Evolutionary conservation across 2,113 vertebrate species (phyloP), one percentile per base, ranked within the genome.

Genomic region (Gadus chalcogrammus): DNA sequence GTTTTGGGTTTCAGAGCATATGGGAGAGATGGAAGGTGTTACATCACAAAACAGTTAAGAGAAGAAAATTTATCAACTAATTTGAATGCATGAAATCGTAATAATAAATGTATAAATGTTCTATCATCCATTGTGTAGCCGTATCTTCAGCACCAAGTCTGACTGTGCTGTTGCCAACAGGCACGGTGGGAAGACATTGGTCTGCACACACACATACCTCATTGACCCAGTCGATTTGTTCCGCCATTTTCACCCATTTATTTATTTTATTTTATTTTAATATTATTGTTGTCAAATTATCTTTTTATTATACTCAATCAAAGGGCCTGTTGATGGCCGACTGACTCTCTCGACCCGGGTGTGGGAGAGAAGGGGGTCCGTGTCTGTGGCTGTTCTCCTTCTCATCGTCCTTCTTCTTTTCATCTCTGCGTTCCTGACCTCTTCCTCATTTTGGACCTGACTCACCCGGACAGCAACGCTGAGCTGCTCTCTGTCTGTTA

Each of bases 401-500:
- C 83, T 76, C 74, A 66, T 71, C 56, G 68, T 84, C 78, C 78
- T 84, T 79, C 81, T 74, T 75, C 72, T 61, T 74, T 64, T 72
- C 63, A 62, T 62, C 61, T 62, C 22, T 62, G 2, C 61, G 20
- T 12, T 13, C 11, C 18, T 61, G 17, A 79, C 73, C 79, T 80
- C 84, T 90, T 91, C 88, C 88, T 83, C 85, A 81, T 89, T 89
- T 70, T 82, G 73, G 80, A 61, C 70, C 76, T 87, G 88, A 91
- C 70, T 91, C 86, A 89, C 73, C 67, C 62, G 3, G n/a, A 73
- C 64, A 77, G 76, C 0, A 1, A 73, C 12, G 60, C 42, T 9
- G 8, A 48, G 12, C 42, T 48, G 9, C 42, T 48, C 42, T 48
- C 42, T 48, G 31, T 35, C 9, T 9, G 6, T 90, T 90, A 85